Evolutionary conservation across 2,113 vertebrate genomes (phyloP).

Genomic region (Hypanus sabinus): DNA sequence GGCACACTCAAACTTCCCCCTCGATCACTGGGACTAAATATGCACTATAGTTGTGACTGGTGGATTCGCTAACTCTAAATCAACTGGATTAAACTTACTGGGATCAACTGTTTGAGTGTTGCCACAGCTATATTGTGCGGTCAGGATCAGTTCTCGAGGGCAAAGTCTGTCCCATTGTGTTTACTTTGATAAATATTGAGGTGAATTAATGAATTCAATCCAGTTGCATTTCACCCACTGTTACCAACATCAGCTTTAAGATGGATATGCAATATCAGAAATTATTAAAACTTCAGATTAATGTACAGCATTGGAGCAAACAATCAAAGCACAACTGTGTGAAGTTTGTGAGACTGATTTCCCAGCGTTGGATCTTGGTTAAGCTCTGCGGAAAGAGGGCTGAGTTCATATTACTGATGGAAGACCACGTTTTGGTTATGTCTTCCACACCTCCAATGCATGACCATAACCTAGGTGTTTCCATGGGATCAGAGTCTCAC

Average conservation of each 20-base stretch:
- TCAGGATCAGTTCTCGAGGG: no score
- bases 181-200: background rate
- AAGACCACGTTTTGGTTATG: background rate
- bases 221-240: background rate
- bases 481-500: background rate
- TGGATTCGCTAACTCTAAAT: background rate
- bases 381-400: no score
- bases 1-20: no score
- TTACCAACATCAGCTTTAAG: background rate
- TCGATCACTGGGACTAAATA: no score
- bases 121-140: no score
- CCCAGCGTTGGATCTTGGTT: background rate
- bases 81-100: no score
- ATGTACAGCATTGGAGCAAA: background rate
- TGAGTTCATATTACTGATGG: background rate
- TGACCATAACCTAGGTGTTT: background rate
- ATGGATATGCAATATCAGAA: constrained; percentile 17
- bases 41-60: no score
- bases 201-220: background rate
- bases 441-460: background rate
- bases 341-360: background rate
- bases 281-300: background rate
- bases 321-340: background rate
- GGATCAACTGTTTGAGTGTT: no score
- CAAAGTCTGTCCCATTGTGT: background rate